Base-by-base conservation (phyloP, 2,888 invertebrate genomes). In the Hoplodrina ambigua region DNA sequence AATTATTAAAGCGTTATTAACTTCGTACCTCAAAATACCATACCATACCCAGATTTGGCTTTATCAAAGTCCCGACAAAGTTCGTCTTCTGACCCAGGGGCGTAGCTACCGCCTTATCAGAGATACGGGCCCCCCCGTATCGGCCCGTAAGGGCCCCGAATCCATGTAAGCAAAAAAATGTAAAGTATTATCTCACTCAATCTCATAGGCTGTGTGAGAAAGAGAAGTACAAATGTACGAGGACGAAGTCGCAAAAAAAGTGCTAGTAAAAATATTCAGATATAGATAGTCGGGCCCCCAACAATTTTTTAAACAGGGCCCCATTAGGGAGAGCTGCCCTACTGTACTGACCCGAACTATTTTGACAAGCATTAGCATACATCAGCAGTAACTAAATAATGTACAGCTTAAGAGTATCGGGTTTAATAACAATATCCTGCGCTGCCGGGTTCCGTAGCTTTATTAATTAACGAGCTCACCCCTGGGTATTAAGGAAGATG, bases 391-490 rank as follows among this genome's bases (percentile, higher is more conserved):
- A 17, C 46, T 46, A 46, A 46, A 46, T 41, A 46, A 46, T 46
- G 17, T 46, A 46, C 17, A 17, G 17, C 46, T 19, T 41, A 25
- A 69, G n/a, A n/a, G 55, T 62, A 69, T 30, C 46, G 15, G 46
- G 30, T 33, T 62, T 37, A 17, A 20, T 19, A 60, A 66, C 58
- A 75, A 41, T 52, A 55, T 41, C 44, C 53, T 37, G 25, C 1
- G 8, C 58, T 60, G 55, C 30, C 25, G 30, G 30, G 11, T 55
- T 55, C 33, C 25, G 25, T 58, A 62, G n/a, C 46, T 49, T 61
- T 56, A 78, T 66, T 65, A 49, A 72, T 52, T 67, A 73, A 64
- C 17, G 55, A 41, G 17, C 37, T 50, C 19, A 0, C 53, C 41
- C 20, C 4, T 50, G 17, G 53, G 63, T 63, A 46, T 20, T 11